Evolutionary conservation across 2,888 invertebrate genomes (phyloP).

Genomic region (Hirtodrosophila trivittata): DNA sequence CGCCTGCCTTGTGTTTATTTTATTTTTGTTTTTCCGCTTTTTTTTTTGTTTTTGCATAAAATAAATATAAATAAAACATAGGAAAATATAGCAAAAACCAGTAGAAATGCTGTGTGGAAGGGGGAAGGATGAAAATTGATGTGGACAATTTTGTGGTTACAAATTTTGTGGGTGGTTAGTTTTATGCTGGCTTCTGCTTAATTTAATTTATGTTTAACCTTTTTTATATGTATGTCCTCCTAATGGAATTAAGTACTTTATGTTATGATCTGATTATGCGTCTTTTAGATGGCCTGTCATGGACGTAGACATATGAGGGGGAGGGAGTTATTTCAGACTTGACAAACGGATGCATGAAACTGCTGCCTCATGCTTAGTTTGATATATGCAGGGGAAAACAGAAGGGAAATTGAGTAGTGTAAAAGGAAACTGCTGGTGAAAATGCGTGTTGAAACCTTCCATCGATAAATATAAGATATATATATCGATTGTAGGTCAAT

Average conservation of each 20-base stretch:
- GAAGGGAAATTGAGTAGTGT: too few species aligned
- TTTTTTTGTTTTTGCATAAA: constrained; percentile 59
- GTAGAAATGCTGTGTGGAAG: background rate
- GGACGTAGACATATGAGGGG: too few species aligned
- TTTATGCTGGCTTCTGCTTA: constrained; percentile 53
- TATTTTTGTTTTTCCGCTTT: constrained; percentile 8
- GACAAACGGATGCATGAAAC: background rate
- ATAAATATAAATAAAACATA: constrained; percentile 70
- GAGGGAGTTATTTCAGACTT: too few species aligned
- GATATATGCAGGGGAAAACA: background rate
- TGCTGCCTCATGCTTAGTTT: constrained; percentile 20
- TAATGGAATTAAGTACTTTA: constrained; percentile 60
- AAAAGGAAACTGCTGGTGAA: too few species aligned
- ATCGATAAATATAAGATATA: too few species aligned
- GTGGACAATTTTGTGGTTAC: constrained; percentile 58
- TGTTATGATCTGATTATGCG: constrained; percentile 66
- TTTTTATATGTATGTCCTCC: constrained; percentile 24
- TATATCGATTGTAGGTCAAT: too few species aligned
- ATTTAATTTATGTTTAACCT: constrained; percentile 72
- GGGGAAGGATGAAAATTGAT: constrained; percentile 11
- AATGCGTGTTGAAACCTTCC: too few species aligned
- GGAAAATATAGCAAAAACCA: constrained; percentile 6
- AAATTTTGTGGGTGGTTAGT: constrained; percentile 52
- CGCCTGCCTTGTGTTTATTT: constrained; percentile 41
- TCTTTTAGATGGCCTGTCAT: constrained; percentile 7